These are phyloP conservation scores for Tachysurus fulvidraco DNA, from an alignment of 2,113 vertebrate genomes.

Conservation along the genomic window DNA sequence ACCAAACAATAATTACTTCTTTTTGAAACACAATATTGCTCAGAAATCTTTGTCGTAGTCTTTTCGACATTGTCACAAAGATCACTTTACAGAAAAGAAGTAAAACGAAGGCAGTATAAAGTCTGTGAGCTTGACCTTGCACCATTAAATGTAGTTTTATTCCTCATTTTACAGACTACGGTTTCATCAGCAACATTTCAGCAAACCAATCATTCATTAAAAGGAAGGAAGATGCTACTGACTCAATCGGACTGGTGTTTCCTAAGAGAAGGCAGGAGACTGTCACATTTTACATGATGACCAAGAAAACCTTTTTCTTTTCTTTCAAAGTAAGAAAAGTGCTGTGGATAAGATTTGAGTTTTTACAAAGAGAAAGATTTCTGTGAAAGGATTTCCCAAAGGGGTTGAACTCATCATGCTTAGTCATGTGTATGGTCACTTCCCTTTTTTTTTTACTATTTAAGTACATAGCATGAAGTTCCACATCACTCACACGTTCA, in stretches of 20 bases:
- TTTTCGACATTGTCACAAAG: too few relatives aligned
- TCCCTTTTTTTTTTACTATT: conserved; percentile 16
- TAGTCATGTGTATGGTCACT: neutral
- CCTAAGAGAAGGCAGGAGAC: neutral
- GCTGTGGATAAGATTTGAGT: neutral
- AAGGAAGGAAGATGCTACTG: neutral
- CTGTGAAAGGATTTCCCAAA: neutral
- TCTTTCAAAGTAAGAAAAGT: neutral
- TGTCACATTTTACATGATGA: conserved; percentile 28
- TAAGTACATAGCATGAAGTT: conserved; percentile 5
- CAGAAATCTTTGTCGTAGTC: too few relatives aligned
- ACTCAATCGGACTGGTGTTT: neutral
- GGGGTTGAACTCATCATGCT: neutral
- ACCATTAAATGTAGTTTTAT: neutral
- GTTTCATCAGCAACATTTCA: neutral
- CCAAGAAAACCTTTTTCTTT: neutral
- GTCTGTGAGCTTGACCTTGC: too few relatives aligned
- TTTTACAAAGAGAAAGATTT: neutral
- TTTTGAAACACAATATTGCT: too few relatives aligned
- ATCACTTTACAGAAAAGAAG: too few relatives aligned
- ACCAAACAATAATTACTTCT: too few relatives aligned
- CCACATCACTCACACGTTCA: neutral
- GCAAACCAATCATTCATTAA: neutral
- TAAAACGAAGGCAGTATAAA: too few relatives aligned
- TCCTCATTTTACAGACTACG: neutral